Conservation (phyloP, 2,888 invertebrate genomes). For the Drosophila quinaria region DNA sequence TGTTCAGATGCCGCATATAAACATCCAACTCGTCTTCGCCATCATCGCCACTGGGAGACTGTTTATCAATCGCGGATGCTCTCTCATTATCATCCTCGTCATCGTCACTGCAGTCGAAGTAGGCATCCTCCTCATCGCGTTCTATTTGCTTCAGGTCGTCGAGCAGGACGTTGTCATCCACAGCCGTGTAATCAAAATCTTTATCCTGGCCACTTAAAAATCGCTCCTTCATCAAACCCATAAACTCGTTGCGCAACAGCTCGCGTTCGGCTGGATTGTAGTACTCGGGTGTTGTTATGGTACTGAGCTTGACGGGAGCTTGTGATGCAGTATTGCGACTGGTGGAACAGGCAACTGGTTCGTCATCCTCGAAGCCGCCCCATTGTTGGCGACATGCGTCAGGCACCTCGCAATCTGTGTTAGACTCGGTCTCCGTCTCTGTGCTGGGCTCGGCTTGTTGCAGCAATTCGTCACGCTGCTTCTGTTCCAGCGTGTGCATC, state of each 20-base stretch:
- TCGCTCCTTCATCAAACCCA: slow-evolving; percentile 93
- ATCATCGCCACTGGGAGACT: slow-evolving; percentile 34
- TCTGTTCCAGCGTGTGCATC: slow-evolving; percentile 92
- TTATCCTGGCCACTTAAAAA: slow-evolving; percentile 93
- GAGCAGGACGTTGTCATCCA: slow-evolving; percentile 93
- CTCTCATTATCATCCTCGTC: slow-evolving; percentile 87
- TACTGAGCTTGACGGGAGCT: neutral
- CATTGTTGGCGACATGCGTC: slow-evolving; percentile 85
- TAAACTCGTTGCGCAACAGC: slow-evolving; percentile 92
- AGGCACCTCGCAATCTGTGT: slow-evolving; percentile 81
- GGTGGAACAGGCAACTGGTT: slow-evolving; percentile 77
- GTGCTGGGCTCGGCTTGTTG: slow-evolving; percentile 69
- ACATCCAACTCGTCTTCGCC: slow-evolving; percentile 90
- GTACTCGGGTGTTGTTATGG: slow-evolving; percentile 52
- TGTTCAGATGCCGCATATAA: slow-evolving; percentile 88
- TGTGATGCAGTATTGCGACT: slow-evolving; percentile 38
- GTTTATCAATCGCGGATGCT: slow-evolving; percentile 45
- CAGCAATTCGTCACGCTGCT: slow-evolving; percentile 88
- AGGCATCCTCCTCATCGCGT: slow-evolving; percentile 95
- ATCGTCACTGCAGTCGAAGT: slow-evolving; percentile 93
- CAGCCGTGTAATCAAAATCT: slow-evolving; percentile 93
- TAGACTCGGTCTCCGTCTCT: neutral
- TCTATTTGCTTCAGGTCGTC: slow-evolving; percentile 91
- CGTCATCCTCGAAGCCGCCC: slow-evolving; percentile 88
- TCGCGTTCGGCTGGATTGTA: slow-evolving; percentile 87